A percentile compares a stretch with the other conserved stretches of the same genome.
Evolutionary conservation across 2,797 vertebrate genomes (phyloP).

Genomic region (Falco biarmicus): DNA sequence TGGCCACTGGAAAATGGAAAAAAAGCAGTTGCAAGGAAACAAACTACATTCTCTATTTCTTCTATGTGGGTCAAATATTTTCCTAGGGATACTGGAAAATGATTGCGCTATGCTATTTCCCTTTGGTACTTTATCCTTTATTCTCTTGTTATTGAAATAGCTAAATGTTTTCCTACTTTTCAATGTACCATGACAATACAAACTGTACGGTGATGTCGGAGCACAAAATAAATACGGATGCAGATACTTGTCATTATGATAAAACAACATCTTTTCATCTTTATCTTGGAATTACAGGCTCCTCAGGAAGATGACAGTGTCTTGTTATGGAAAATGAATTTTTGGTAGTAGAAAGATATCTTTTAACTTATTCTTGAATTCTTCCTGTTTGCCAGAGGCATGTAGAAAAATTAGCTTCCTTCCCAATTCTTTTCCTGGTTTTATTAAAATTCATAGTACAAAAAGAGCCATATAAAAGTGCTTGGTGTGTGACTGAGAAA

Average conservation of each 20-base stretch:
- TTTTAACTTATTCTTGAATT: constrained; percentile 68
- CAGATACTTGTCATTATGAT: constrained; percentile 70
- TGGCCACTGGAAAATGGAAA: constrained; percentile 34
- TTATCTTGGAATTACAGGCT: constrained; percentile 78
- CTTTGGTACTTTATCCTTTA: constrained; percentile 53
- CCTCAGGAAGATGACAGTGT: constrained; percentile 67
- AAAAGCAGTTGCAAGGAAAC: constrained; percentile 13
- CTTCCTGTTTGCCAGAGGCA: constrained; percentile 74
- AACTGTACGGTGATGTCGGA: constrained; percentile 57
- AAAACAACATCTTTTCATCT: constrained; percentile 77
- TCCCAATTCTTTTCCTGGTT: constrained; percentile 66
- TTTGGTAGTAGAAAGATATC: constrained; percentile 59
- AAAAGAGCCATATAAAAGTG: constrained; percentile 57
- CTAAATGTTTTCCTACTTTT: constrained; percentile 67
- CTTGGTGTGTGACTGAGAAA: constrained; percentile 41
- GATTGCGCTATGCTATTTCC: constrained; percentile 49
- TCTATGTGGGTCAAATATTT: constrained; percentile 70
- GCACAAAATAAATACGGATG: constrained; percentile 73
- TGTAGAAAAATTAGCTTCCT: constrained; percentile 70
- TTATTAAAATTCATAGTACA: constrained; percentile 67
- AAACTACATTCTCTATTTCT: constrained; percentile 21
- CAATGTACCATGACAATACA: constrained; percentile 65
- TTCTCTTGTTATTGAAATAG: constrained; percentile 61
- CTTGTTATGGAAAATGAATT: constrained; percentile 76
- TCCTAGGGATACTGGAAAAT: constrained; percentile 49